Evolutionary conservation across 2,113 vertebrate species (phyloP).

Genomic region (Erpornis zantholeuca): DNA sequence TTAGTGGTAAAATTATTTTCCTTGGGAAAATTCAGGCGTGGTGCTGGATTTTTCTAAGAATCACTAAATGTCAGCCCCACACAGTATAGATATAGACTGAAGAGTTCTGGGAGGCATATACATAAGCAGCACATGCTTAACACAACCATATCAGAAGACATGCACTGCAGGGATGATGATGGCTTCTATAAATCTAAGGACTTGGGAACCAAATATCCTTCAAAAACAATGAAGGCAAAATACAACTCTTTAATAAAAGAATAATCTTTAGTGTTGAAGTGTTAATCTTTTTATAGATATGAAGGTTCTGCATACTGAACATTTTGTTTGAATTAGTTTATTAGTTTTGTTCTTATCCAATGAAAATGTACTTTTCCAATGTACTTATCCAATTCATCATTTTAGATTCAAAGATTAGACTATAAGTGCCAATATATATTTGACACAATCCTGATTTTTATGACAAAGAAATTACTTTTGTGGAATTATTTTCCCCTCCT

Average conservation of each 20-base stretch:
- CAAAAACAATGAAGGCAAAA: not conserved
- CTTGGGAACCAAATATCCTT: not conserved
- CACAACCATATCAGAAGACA: not conserved
- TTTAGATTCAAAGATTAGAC: not conserved
- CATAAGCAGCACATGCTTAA: not conserved
- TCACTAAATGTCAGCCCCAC: too few species aligned
- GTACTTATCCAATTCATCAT: not conserved
- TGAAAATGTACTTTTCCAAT: too few species aligned
- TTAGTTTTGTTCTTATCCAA: not conserved
- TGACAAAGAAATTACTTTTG: not conserved
- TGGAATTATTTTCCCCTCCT: not conserved
- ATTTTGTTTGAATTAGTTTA: not conserved
- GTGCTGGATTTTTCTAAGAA: too few species aligned
- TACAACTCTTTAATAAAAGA: not conserved
- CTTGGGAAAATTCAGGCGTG: too few species aligned
- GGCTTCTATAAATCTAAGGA: not conserved
- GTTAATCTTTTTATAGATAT: not conserved
- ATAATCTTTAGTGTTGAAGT: not conserved
- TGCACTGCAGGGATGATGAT: not conserved
- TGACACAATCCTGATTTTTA: not conserved
- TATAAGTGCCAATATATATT: not conserved
- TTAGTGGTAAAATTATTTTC: too few species aligned
- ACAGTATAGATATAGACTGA: not conserved
- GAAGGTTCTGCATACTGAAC: not conserved
- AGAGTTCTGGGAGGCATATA: not conserved